A percentile compares a stretch with the other conserved stretches of the same genome.
These are phyloP conservation scores for Corythornis vintsioides DNA, from an alignment of 2,113 vertebrate species.

Conservation along the genomic window DNA sequence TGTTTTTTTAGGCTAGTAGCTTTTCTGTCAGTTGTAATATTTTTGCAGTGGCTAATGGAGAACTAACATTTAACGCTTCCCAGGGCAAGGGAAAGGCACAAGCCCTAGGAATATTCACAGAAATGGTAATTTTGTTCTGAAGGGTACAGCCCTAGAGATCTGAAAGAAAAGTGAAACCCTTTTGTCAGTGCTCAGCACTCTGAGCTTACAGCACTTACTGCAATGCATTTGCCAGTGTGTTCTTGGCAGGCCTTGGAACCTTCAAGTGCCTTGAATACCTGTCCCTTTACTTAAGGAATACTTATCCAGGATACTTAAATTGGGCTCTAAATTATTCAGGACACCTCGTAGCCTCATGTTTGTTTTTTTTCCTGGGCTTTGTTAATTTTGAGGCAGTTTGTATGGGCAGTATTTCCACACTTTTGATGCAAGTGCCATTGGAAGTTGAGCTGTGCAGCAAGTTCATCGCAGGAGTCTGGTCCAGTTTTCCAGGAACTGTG, in stretches of 20 bases:
- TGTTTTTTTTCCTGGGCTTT: not conserved
- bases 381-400: not conserved
- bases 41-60: not conserved
- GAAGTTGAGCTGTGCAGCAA: not conserved
- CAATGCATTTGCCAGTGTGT: rapidly evolving
- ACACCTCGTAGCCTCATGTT: not conserved
- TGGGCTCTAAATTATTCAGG: not conserved
- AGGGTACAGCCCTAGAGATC: not conserved
- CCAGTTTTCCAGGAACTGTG: not conserved
- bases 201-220: not conserved
- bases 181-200: not conserved
- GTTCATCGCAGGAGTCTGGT: not conserved
- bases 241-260: not conserved
- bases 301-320: not conserved
- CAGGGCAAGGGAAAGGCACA: not conserved
- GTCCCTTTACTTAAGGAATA: not conserved
- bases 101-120: not conserved
- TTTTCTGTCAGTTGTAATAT: not conserved
- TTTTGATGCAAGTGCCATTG: not conserved
- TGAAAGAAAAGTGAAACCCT: not conserved
- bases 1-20: not conserved
- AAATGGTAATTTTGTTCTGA: not conserved
- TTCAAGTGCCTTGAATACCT: not conserved
- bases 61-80: rapidly evolving
- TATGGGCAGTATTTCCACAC: not conserved